Evolutionary conservation across 2,113 vertebrate species (phyloP), one percentile per base, ranked within the genome.

Genomic region (Leptobrachium leishanense): DNA sequence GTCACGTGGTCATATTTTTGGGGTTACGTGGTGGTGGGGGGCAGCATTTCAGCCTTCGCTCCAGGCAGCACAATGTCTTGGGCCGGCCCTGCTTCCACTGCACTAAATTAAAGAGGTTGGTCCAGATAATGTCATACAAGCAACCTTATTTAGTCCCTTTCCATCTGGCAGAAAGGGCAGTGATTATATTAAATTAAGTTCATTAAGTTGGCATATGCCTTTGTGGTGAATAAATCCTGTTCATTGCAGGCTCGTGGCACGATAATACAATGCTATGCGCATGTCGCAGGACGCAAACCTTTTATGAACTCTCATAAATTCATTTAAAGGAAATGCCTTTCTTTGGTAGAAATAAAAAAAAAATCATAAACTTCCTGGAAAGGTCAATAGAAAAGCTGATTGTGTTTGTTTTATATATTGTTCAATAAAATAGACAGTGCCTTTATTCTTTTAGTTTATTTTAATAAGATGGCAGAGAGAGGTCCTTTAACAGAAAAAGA

Each of bases 161-260:
- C 70, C 70, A 59, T 80, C 63, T 80, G 70, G 70, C 46, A 66
- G 4, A 67, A 9, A 59, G 50, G 63, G 40, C 46, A 55, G 69
- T 62, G 53, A 67, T 80, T 73, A 80, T 31, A 68, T 74, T 80
- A 80, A 80, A 39, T 68, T 67, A 80, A 69, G 6, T 40, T 31
- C 39, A 79, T 79, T 79, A 79, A 15, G 15, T 39, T 79, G 69
- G 59, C 69, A 66, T 79, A 65, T 39, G n/a, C n/a, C 31, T 42
- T 68, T 13, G 46, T 43, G 15, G 57, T 44, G 40, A 74, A 8
- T 66, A 40, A 67, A 31, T 72, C 46, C 11, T 57, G 50, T 20
- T 44, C 44, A 73, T 73, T 62, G 31, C 63, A 43, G 43, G 50
- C 40, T 39, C 54, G 6, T 13, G 55, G n/a, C 66, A 79, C 46